Percentiles rank a stretch among this genome's conserved stretches.
These are phyloP conservation scores for Apodemus sylvaticus DNA, from an alignment of 2,113 vertebrate genomes.

Conservation along the genomic window DNA sequence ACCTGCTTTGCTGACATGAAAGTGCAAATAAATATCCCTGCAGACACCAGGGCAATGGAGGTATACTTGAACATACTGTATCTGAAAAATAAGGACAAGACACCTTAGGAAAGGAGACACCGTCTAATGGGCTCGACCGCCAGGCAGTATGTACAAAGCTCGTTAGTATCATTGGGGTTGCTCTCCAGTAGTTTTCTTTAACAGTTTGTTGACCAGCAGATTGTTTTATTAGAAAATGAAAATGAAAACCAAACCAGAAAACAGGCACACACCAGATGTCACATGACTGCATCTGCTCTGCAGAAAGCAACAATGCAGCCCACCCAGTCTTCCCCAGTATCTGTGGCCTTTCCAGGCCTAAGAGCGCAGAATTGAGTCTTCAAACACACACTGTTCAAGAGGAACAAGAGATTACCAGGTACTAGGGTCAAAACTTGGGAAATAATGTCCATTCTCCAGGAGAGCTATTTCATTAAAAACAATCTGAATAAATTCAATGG, in stretches of 20 bases:
- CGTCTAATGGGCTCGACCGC: not conserved
- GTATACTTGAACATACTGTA: conserved; percentile 93
- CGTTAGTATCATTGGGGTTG: not conserved
- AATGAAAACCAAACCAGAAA: not conserved
- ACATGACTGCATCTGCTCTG: not conserved
- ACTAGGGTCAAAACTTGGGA: not conserved
- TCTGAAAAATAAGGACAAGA: conserved; percentile 82
- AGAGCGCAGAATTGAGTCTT: not conserved
- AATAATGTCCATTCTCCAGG: not conserved
- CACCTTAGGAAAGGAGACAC: not conserved
- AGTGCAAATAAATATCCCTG: conserved; percentile 98
- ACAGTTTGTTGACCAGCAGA: not conserved
- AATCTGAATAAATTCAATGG: not conserved
- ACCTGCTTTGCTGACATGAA: conserved; percentile 98
- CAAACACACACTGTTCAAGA: not conserved
- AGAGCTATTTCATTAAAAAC: not conserved
- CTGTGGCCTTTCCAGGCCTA: not conserved
- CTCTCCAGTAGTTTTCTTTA: not conserved
- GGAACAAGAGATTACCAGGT: not conserved
- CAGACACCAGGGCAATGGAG: conserved; percentile 94
- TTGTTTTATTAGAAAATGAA: not conserved
- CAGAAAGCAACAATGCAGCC: not conserved
- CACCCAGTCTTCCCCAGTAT: not conserved
- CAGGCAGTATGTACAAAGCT: not conserved
- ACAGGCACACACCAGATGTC: not conserved